A percentile compares a stretch with the other conserved stretches of the same genome.
Evolutionary conservation across 2,797 vertebrate species (phyloP).

Genomic region (Phrynocephalus guinanensis): DNA sequence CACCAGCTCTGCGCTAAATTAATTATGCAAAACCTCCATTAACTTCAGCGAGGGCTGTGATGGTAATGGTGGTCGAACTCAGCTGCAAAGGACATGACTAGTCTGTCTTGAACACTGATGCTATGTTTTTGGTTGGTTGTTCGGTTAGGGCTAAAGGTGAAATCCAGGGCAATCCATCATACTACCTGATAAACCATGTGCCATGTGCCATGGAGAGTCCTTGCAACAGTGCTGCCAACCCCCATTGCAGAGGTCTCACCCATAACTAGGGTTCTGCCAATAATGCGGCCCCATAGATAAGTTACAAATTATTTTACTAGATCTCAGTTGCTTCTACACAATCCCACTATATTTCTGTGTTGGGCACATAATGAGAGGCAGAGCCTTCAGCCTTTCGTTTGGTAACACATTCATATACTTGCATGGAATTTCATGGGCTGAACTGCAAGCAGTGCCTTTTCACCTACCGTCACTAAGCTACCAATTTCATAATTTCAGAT

Average conservation of each 20-base stretch:
- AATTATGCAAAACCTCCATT: background rate
- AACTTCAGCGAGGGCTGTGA: background rate
- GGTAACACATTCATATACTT: background rate
- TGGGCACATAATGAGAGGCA: too few relatives aligned
- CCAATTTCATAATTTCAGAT: background rate
- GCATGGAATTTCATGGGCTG: background rate
- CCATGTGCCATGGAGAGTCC: background rate
- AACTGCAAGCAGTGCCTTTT: background rate
- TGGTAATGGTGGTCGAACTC: background rate
- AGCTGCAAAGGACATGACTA: background rate
- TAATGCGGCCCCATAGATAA: too few relatives aligned
- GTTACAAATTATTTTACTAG: too few relatives aligned
- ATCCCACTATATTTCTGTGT: too few relatives aligned
- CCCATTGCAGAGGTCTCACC: too few relatives aligned
- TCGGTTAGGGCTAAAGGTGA: too few relatives aligned
- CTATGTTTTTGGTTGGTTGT: background rate
- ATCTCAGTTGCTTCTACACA: too few relatives aligned
- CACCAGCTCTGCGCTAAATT: background rate
- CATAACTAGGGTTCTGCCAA: too few relatives aligned
- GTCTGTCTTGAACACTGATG: background rate
- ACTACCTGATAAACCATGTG: background rate
- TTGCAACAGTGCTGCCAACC: too few relatives aligned
- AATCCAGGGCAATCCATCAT: conserved; percentile 18
- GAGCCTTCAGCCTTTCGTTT: too few relatives aligned
- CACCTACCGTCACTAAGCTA: background rate